phyloP scores from a whole-genome alignment of 2,888 invertebrate genomes.

The Polydrusus cervinus region DNA sequence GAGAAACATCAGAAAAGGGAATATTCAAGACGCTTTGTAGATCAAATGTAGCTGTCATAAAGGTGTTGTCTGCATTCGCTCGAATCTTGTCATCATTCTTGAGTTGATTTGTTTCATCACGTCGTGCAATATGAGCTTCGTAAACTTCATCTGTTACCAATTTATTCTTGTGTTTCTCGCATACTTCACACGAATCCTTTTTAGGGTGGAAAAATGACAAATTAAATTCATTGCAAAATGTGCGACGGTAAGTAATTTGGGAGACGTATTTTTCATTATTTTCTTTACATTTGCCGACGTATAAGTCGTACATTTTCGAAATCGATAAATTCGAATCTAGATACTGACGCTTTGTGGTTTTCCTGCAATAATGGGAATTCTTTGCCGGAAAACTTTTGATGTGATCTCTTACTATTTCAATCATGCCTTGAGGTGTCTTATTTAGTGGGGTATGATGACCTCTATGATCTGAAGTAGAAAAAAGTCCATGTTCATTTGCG shows the following conservation, averaged over 20 bases:
- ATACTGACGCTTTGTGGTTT: constrained; percentile 50
- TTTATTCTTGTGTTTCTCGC: no score
- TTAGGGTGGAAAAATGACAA: no score
- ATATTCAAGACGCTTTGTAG: no score
- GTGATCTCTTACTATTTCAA: constrained; percentile 3
- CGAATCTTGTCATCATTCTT: no score
- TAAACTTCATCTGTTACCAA: no score
- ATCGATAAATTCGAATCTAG: constrained; percentile 54
- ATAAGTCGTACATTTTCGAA: constrained; percentile 56
- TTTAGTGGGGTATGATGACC: constrained; percentile 13
- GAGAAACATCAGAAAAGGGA: constrained; percentile 60
- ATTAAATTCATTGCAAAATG: constrained; percentile 53
- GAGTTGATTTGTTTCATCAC: no score
- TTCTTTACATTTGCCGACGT: constrained; percentile 49
- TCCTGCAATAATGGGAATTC: constrained; percentile 34
- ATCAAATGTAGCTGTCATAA: no score
- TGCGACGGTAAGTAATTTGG: constrained; percentile 52
- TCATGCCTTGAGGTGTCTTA: constrained; percentile 14
- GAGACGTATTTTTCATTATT: constrained; percentile 41
- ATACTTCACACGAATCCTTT: no score
- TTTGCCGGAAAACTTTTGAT: constrained; percentile 34
- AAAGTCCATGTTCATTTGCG: constrained; percentile 8
- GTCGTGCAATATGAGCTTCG: no score
- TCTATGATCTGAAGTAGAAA: constrained; percentile 7
- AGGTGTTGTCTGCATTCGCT: no score